A percentile compares a stretch with the other conserved stretches of the same genome.
Evolutionary conservation across 2,888 invertebrate genomes (phyloP).

Genomic region (Sialis fuliginosa): DNA sequence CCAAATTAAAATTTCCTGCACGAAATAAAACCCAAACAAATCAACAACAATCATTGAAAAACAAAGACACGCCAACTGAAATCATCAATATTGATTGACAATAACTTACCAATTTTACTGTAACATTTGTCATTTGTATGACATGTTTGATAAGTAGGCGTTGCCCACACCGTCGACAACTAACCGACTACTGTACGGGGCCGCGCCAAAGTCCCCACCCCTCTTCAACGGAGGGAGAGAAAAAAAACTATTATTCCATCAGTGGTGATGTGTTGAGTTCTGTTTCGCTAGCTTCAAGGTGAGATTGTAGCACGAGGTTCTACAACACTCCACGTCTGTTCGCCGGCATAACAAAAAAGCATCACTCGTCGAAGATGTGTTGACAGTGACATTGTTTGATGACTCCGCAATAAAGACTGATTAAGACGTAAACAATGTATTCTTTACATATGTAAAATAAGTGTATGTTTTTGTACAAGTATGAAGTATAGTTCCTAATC

Average conservation of each 20-base stretch:
- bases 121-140: too few species aligned
- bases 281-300: too few species aligned
- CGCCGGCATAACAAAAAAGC: too few species aligned
- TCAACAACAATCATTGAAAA: background rate
- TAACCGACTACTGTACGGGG: background rate
- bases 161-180: background rate
- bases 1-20: too few species aligned
- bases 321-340: too few species aligned
- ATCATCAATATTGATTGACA: background rate
- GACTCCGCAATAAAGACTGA: background rate
- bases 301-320: too few species aligned
- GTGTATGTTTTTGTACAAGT: background rate
- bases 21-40: too few species aligned
- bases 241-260: too few species aligned
- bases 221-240: conserved; percentile 16
- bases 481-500: too few species aligned
- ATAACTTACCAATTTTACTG: background rate
- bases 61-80: background rate
- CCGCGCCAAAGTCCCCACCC: conserved; percentile 4
- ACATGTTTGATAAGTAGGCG: background rate
- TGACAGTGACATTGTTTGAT: background rate
- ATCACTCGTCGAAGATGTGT: too few species aligned
- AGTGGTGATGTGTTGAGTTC: too few species aligned
- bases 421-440: background rate
- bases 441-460: background rate